Evolutionary conservation across 2,113 vertebrate species (phyloP).

Genomic region (Coturnix japonica): DNA sequence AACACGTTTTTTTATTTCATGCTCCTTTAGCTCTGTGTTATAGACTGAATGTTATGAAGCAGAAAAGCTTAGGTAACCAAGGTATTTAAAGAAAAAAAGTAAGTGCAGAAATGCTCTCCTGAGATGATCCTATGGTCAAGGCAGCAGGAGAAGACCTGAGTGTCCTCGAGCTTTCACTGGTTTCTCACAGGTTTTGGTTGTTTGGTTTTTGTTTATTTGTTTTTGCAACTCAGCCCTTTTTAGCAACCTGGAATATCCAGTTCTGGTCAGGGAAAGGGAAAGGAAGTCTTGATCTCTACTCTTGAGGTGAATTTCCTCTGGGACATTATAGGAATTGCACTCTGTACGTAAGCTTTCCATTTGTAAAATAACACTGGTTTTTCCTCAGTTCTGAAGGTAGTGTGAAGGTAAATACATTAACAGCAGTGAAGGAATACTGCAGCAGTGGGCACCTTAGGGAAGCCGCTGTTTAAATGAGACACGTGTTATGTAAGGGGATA

Average conservation of each 20-base stretch:
- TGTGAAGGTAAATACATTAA: neutral
- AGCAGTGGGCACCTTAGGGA: neutral
- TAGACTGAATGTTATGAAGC: neutral
- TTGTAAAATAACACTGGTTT: neutral
- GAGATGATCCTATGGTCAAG: neutral
- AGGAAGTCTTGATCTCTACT: neutral
- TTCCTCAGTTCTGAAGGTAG: neutral
- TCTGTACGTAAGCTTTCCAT: neutral
- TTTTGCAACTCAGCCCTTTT: rapidly evolving
- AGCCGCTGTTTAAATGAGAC: neutral
- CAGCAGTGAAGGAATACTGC: neutral
- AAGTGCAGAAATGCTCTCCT: neutral
- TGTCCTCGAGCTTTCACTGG: neutral
- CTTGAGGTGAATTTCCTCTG: neutral
- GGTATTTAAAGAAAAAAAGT: rapidly evolving
- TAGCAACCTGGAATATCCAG: neutral
- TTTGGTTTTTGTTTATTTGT: neutral
- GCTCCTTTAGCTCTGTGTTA: neutral
- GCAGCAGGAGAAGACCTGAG: neutral
- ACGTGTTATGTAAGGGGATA: neutral
- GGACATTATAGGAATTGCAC: neutral
- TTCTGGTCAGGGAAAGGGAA: neutral
- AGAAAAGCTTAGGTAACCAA: neutral
- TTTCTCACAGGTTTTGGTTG: neutral
- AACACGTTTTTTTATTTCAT: neutral